Evolutionary conservation across 1,140 invertebrate species (phyloP), one percentile per base, ranked within the genome.

Genomic region (Drosophila azteca): DNA sequence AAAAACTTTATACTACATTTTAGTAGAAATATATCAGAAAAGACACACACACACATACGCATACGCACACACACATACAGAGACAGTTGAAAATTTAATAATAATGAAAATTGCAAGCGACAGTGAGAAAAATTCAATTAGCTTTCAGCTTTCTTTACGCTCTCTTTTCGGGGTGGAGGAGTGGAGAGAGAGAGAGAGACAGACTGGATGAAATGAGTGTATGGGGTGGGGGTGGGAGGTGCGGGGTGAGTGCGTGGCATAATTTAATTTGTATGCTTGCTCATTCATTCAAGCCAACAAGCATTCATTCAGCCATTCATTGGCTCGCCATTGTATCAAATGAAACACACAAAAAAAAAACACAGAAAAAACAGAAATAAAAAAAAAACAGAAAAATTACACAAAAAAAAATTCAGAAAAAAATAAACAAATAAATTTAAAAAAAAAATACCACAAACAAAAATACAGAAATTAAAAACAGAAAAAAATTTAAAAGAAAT

Each of bases 101-200:
- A 79, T 89, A 89, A 89, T 89, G 84, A 82, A 89, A 89, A 89
- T 89, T 89, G 77, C 70, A 68, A 80, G 70, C 77, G 77, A 89
- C 84, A 89, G 84, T 89, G 84, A 89, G 74, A 89, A 89, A 89
- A 89, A 89, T 89, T 89, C 77, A 89, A 89, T 89, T 89, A 89
- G 79, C 65, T 87, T 70, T 70, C 62, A 78, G 77, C 64, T 77
- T 68, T 48, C 58, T 68, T 46, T 57, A 62, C 39, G 49, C 74
- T 39, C 35, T 39, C 11, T 3, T 39, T 39, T 77, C 73, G 63
- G 63, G 31, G n/a, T n/a, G n/a, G 35, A 22, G 45, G 46, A 7
- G 35, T 29, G 31, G 50, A 9, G 35, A 31, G 31, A 35, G 50
- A 26, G 17, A 17, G 31, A 8, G 51, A 45, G 13, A 7, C 11